These are phyloP conservation scores for Nothocercus nigrocapillus DNA, from an alignment of 2,113 vertebrate genomes.

Conservation along the genomic window DNA sequence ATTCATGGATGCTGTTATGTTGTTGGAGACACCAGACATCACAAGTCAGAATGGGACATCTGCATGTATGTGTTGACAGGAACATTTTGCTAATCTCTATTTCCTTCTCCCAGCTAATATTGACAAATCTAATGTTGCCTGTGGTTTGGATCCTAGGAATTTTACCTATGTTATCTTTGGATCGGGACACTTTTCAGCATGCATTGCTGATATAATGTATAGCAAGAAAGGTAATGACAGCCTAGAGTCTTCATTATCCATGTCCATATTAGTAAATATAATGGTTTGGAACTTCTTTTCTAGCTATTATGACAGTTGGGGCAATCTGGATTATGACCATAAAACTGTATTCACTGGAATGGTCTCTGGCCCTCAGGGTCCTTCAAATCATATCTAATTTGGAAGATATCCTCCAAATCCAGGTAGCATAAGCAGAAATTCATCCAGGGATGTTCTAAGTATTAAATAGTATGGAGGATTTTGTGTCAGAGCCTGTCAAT, in stretches of 20 bases:
- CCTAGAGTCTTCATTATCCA: neutral
- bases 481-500: neutral
- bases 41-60: too few relatives aligned
- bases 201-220: neutral
- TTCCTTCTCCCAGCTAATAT: neutral
- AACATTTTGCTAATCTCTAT: neutral
- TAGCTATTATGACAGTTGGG: neutral
- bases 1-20: neutral
- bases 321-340: neutral
- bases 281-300: neutral
- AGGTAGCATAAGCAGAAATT: neutral
- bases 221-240: neutral
- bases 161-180: neutral
- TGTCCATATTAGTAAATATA: neutral
- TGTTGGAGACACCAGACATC: neutral
- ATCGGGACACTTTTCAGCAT: neutral
- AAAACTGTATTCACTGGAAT: neutral
- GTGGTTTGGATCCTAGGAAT: neutral
- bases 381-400: neutral
- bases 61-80: neutral
- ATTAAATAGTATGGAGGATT: neutral
- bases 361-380: neutral
- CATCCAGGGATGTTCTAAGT: neutral
- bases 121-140: neutral
- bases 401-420: neutral